These are phyloP conservation scores for Euclidia mi DNA, from an alignment of 2,888 invertebrate genomes.

Conservation along the genomic window DNA sequence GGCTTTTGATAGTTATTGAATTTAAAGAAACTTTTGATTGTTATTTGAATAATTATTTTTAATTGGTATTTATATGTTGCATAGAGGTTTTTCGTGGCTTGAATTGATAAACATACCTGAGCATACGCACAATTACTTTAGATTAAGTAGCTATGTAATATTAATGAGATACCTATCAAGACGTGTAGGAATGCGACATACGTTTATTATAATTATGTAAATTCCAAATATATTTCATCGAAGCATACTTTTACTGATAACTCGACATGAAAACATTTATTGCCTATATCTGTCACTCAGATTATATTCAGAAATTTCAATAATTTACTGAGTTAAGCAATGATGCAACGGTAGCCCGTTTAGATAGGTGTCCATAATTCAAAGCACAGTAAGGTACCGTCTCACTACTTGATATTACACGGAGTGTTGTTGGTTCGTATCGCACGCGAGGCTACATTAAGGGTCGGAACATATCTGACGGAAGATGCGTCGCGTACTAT, in stretches of 20 bases:
- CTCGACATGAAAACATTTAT: background rate
- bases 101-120: constrained; percentile 3
- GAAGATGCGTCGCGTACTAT: too few relatives aligned
- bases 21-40: constrained; percentile 1
- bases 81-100: constrained; percentile 7
- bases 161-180: constrained; percentile 1
- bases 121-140: constrained; percentile 8
- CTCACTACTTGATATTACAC: too few relatives aligned
- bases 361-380: too few relatives aligned
- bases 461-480: too few relatives aligned
- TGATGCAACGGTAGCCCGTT: too few relatives aligned
- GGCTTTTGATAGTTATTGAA: too few relatives aligned
- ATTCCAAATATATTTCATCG: constrained; percentile 2
- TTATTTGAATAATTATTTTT: constrained; percentile 22
- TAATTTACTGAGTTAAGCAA: too few relatives aligned
- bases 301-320: too few relatives aligned
- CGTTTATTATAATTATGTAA: constrained; percentile 7
- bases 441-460: too few relatives aligned
- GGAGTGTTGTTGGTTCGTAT: too few relatives aligned
- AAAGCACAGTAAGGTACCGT: too few relatives aligned
- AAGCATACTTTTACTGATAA: background rate
- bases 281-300: background rate
- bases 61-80: constrained; percentile 36
- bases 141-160: constrained; percentile 1
- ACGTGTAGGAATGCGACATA: background rate